phyloP scores from a whole-genome alignment of 2,797 vertebrate species.

The Passerculus sandwichensis region DNA sequence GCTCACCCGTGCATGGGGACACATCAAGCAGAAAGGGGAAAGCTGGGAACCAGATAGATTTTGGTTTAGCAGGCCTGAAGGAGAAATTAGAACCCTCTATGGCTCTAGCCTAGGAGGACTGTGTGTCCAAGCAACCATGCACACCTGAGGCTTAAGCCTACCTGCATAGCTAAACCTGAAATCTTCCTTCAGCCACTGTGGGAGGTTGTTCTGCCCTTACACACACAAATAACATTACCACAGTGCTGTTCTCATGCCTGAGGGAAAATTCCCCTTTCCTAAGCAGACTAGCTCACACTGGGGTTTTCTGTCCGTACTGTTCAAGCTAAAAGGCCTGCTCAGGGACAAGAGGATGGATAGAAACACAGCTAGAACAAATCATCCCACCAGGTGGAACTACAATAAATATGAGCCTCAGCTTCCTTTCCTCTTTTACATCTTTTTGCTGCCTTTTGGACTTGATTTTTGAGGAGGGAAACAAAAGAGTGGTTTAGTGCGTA shows the following conservation, averaged over 20 bases:
- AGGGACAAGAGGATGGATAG: not conserved
- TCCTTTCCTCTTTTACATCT: not conserved
- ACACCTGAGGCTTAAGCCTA: not conserved
- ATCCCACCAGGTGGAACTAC: not conserved
- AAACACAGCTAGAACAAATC: not conserved
- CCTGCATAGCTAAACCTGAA: not conserved
- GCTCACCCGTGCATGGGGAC: rapidly evolving
- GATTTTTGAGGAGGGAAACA: not conserved
- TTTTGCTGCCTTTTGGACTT: not conserved
- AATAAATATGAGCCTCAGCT: not conserved
- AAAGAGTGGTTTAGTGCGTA: not conserved
- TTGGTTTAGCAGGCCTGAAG: not conserved
- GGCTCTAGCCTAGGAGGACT: not conserved
- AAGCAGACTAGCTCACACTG: not conserved
- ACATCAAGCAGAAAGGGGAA: not conserved
- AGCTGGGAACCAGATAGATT: not conserved
- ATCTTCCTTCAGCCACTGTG: not conserved
- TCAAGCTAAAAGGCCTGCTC: not conserved
- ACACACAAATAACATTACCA: not conserved
- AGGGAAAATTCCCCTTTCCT: not conserved
- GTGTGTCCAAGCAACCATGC: not conserved
- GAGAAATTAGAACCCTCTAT: not conserved
- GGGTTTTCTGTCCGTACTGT: not conserved
- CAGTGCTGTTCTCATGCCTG: not conserved
- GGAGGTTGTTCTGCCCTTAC: not conserved